Evolutionary conservation across 1,140 invertebrate species (phyloP).

Genomic region (Carcinoscorpius rotundicauda): DNA sequence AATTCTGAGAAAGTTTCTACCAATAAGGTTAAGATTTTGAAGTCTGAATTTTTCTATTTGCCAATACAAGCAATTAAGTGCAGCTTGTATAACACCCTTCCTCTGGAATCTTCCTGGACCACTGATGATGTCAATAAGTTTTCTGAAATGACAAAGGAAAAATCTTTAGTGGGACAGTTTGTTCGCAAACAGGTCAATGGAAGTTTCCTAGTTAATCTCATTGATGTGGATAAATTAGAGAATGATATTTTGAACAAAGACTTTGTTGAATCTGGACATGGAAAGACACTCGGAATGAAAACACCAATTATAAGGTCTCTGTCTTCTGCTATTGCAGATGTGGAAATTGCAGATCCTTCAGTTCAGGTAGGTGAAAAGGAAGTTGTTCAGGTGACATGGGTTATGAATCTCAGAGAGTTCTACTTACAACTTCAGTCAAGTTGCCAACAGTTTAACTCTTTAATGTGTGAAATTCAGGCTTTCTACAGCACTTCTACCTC

Average conservation of each 20-base stretch:
- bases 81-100: slow-evolving; percentile 7
- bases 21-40: slow-evolving; percentile 8
- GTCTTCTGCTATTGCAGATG: too few relatives aligned
- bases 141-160: slow-evolving; percentile 15
- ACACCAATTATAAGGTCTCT: too few relatives aligned
- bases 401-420: too few relatives aligned
- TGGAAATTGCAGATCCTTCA: too few relatives aligned
- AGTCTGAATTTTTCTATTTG: slow-evolving; percentile 9
- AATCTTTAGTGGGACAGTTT: slow-evolving; percentile 18
- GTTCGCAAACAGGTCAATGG: slow-evolving; percentile 9
- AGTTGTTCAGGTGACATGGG: too few relatives aligned
- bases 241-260: slow-evolving; percentile 15
- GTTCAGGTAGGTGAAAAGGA: too few relatives aligned
- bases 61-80: slow-evolving; percentile 16
- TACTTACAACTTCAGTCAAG: too few relatives aligned
- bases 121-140: slow-evolving; percentile 13
- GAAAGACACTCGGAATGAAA: background rate
- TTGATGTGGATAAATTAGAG: slow-evolving; percentile 10
- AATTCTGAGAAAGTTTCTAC: slow-evolving; percentile 35
- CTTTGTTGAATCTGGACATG: slow-evolving; percentile 25
- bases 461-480: too few relatives aligned
- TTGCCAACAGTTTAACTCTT: too few relatives aligned
- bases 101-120: slow-evolving; percentile 6
- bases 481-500: too few relatives aligned
- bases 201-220: slow-evolving; percentile 11